Conservation (phyloP, 2,888 invertebrate genomes). For the Molorchus minor region DNA sequence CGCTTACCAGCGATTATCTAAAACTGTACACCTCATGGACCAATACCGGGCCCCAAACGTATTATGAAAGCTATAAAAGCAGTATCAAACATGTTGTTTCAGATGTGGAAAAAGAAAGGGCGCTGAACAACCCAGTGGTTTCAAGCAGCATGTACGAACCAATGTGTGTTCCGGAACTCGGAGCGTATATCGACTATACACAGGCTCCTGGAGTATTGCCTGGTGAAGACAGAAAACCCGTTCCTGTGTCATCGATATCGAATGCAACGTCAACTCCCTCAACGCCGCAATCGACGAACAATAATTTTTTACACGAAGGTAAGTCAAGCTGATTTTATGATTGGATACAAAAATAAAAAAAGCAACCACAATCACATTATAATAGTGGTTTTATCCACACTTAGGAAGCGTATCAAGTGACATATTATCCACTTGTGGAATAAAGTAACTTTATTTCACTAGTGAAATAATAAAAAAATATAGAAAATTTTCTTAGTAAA, state of each 20-base stretch:
- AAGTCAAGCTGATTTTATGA: conserved; percentile 53
- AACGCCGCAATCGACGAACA: conserved; percentile 51
- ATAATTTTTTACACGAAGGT: conserved; percentile 68
- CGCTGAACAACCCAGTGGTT: conserved; percentile 70
- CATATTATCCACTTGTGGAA: background rate
- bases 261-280: conserved; percentile 61
- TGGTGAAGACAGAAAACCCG: conserved; percentile 60
- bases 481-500: background rate
- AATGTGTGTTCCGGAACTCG: conserved; percentile 80
- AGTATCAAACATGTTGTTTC: no score
- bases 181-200: conserved; percentile 72
- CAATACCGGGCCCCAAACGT: no score
- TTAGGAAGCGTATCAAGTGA: no score
- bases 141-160: conserved; percentile 80
- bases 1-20: no score
- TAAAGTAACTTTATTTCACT: background rate
- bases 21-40: no score
- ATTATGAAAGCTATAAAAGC: no score
- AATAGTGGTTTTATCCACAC: no score
- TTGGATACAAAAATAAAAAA: background rate
- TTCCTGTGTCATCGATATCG: conserved; percentile 49
- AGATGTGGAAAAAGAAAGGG: conserved; percentile 84
- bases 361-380: no score
- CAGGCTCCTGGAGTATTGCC: conserved; percentile 58
- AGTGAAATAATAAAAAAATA: background rate